Evolutionary conservation across 2,888 invertebrate genomes (phyloP), one percentile per base, ranked within the genome.

Genomic region (Tetragnatha montana): DNA sequence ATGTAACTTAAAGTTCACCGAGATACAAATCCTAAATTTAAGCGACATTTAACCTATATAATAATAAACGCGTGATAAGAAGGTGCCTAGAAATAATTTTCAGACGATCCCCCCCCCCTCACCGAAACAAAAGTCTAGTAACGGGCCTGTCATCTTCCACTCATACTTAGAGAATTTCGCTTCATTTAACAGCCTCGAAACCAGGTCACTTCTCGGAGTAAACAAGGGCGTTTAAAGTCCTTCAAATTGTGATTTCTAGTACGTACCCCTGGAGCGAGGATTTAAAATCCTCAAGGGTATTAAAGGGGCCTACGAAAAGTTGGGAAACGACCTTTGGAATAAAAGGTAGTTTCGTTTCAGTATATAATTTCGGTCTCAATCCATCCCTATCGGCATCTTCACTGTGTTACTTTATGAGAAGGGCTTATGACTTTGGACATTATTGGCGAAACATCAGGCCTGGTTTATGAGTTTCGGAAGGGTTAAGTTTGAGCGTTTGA

Each of bases 211-310:
- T 21, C 60, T 22, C 78, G 10, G 17, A 21, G 14, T 51, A 14
- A 60, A 21, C 21, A 60, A 60, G 21, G 19, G 22, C 22, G 8
- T 21, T 21, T 14, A 22, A 51, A 21, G 60, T 21, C 22, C 78
- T 76, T 51, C 51, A 78, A 78, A 78, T 78, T 78, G 78, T 51
- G 78, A 78, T 78, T 78, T 78, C 78, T 51, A 78, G 78, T 51
- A 51, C 21, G n/a, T n/a, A n/a, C 78, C 17, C 78, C 21, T 35
- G 35, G 60, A 78, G 60, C 60, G 78, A 78, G 78, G 14, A 22
- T 60, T 78, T 19, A 78, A 60, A 78, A 51, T 78, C 78, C 60
- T 51, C 17, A 60, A 51, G 78, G 78, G 51, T 78, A 78, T 78
- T 78, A 78, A 78, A 51, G 19, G n/a, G 22, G 51, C 78, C 78